Base-by-base conservation (phyloP, 2,113 vertebrate species). In the Picathartes gymnocephalus region DNA sequence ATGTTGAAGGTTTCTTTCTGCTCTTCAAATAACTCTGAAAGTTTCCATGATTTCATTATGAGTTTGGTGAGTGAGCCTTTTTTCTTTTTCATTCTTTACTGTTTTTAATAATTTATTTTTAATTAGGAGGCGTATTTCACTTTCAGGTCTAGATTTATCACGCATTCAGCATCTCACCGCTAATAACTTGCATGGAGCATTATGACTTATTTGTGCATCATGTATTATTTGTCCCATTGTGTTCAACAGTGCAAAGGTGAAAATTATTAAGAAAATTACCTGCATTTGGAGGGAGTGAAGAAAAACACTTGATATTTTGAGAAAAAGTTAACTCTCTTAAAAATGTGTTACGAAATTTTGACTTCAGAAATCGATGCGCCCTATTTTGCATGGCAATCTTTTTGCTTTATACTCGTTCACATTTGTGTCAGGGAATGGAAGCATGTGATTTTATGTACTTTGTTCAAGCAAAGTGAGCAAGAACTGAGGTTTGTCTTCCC, bases 51-150 rank as follows among this genome's bases (percentile, higher is more conserved):
- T 94, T 95, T 96, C 80, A 66, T 90, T 86, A 80, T n/a, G 90
- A 95, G 37, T 94, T 71, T 78, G 79, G 81, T 62, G 86, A 90
- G 93, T 17, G 91, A 82, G 44, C 23, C 69, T 92, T 94, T 95
- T 94, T 86, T 77, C 79, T 92, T 88, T 86, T 56, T 74, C 62
- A 51, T 95, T 90, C 79, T 78, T 88, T 88, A 81, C 72, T 92
- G 73, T 2, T 88, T 94, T 96, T 93, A 96, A 93, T 96, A 96
- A 96, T 96, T 97, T 79, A 96, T 95, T 93, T 97, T 97, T 97
- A 95, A 96, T 95, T 94, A 93, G 82, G 69, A 90, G 86, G 24
- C n/a, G 39, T 95, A 92, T 94, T 95, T 95, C 27, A 19, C 62
- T 90, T 89, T 88, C 78, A 58, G 78, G n/a, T 68, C 51, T 81